phyloP scores from a whole-genome alignment of 2,797 vertebrate species.

The Characodon lateralis region DNA sequence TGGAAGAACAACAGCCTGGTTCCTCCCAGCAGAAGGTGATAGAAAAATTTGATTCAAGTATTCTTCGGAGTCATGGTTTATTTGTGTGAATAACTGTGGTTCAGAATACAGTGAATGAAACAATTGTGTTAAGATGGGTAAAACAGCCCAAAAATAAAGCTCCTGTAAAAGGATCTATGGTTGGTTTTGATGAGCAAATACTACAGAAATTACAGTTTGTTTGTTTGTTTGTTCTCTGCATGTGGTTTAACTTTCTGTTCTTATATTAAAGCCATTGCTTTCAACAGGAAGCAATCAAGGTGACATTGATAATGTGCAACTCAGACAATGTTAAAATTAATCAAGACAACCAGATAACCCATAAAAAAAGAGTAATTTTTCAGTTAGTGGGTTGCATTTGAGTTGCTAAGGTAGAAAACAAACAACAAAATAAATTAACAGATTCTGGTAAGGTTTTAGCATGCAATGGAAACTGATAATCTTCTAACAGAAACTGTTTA shows the following conservation, averaged over 20 bases:
- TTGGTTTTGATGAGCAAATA: not conserved
- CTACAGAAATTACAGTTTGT: not conserved
- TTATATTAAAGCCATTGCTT: not conserved
- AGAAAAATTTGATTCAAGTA: constrained; percentile 38
- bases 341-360: no score
- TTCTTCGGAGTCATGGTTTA: constrained; percentile 3
- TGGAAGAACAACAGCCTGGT: constrained; percentile 34
- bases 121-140: constrained; percentile 20
- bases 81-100: not conserved
- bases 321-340: not conserved
- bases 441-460: no score
- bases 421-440: no score
- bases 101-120: constrained; percentile 5
- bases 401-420: no score
- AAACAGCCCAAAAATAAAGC: constrained; percentile 3
- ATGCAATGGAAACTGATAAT: no score
- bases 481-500: no score
- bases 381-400: no score
- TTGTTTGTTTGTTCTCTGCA: constrained; percentile 2
- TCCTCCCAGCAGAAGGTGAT: constrained; percentile 1
- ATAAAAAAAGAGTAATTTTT: no score
- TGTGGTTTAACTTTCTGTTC: not conserved
- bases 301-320: not conserved
- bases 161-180: not conserved
- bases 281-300: not conserved